These are phyloP conservation scores for Heliconius hortense DNA, from an alignment of 2,888 invertebrate species.

Conservation along the genomic window DNA sequence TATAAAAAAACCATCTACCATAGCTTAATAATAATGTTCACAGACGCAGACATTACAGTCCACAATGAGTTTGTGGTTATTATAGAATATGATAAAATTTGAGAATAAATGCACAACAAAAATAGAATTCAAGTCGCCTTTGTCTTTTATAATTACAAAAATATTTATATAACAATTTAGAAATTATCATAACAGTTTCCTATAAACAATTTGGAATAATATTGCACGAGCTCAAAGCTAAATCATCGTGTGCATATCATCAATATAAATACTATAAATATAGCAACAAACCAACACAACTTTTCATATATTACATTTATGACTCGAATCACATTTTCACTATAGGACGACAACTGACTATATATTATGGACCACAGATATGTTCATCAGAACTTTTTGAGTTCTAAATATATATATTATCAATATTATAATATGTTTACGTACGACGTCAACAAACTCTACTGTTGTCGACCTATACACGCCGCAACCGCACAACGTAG, in stretches of 20 bases:
- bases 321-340: constrained; percentile 62
- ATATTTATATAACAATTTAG: constrained; percentile 79
- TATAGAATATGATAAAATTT: constrained; percentile 66
- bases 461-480: constrained; percentile 46
- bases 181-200: constrained; percentile 75
- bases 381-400: constrained; percentile 34
- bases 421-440: constrained; percentile 40
- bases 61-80: constrained; percentile 74
- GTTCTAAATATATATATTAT: constrained; percentile 38
- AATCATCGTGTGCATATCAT: constrained; percentile 69
- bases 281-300: constrained; percentile 79
- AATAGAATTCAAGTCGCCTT: constrained; percentile 79
- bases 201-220: constrained; percentile 80
- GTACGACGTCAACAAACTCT: constrained; percentile 45
- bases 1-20: constrained; percentile 66
- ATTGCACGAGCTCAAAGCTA: constrained; percentile 80
- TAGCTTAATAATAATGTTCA: constrained; percentile 64
- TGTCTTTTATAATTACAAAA: constrained; percentile 79
- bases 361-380: constrained; percentile 42
- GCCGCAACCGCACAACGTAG: constrained; percentile 43
- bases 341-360: constrained; percentile 47
- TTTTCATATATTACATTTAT: constrained; percentile 59
- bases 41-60: constrained; percentile 73
- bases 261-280: constrained; percentile 68
- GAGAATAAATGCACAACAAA: constrained; percentile 81